A percentile compares a stretch with the other conserved stretches of the same genome.
Conservation (phyloP, 2,888 invertebrate genomes). For the Chloromyia formosa region DNA sequence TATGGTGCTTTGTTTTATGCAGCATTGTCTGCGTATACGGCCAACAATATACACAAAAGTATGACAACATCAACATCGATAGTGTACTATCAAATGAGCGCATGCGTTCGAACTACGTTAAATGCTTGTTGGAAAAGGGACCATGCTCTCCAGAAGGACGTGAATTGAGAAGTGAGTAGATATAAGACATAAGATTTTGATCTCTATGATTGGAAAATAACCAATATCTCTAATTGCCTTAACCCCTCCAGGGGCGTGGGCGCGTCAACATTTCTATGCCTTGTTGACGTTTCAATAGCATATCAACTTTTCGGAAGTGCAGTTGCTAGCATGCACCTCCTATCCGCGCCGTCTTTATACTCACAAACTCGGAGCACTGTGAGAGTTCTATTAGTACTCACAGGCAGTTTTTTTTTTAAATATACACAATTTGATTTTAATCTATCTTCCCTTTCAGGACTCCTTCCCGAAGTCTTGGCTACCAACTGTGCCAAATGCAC, state of each 20-base stretch:
- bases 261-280: too few relatives aligned
- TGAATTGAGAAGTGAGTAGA: constrained; percentile 66
- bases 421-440: not conserved
- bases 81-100: constrained; percentile 67
- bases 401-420: too few relatives aligned
- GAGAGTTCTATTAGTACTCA: too few relatives aligned
- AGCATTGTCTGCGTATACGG: not conserved
- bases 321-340: too few relatives aligned
- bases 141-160: constrained; percentile 69
- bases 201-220: not conserved
- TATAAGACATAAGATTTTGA: not conserved
- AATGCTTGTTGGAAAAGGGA: constrained; percentile 68
- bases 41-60: constrained; percentile 55
- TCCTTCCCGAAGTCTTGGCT: constrained; percentile 26
- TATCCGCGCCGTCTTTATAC: too few relatives aligned
- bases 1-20: not conserved
- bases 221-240: not conserved
- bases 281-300: too few relatives aligned
- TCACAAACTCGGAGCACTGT: too few relatives aligned
- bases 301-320: too few relatives aligned
- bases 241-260: too few relatives aligned
- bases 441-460: not conserved
- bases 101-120: constrained; percentile 68
- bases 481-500: constrained; percentile 37
- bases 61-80: constrained; percentile 69